Evolutionary conservation across 2,797 vertebrate genomes (phyloP).

Genomic region (Enteromius viviparus): DNA sequence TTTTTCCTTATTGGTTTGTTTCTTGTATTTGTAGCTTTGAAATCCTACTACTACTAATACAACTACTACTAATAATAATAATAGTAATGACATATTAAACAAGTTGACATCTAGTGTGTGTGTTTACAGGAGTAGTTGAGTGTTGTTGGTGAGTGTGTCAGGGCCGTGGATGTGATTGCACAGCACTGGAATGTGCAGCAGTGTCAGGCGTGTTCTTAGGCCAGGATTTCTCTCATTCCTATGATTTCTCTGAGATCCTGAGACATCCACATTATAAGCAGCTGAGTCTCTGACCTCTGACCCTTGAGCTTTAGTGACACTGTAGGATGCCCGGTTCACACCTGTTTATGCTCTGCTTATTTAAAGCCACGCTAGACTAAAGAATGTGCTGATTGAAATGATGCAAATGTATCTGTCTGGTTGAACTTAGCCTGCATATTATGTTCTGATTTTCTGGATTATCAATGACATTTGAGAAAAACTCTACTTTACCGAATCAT

Average conservation of each 20-base stretch:
- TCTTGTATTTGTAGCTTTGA: neutral
- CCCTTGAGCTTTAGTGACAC: neutral
- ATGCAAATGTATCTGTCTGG: neutral
- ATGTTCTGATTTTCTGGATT: neutral
- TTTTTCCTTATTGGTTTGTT: neutral
- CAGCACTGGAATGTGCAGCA: conserved; percentile 18
- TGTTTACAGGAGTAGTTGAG: neutral
- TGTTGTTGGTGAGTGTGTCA: neutral
- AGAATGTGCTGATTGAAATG: conserved; percentile 23
- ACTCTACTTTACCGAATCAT: neutral
- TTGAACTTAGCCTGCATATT: neutral
- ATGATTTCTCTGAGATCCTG: conserved; percentile 68
- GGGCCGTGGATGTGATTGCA: neutral
- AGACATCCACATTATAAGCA: conserved; percentile 51
- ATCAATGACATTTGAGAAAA: neutral
- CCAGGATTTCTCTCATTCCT: conserved; percentile 61
- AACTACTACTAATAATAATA: too few species aligned
- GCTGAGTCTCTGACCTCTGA: conserved; percentile 61
- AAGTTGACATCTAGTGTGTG: too few species aligned
- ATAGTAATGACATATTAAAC: neutral
- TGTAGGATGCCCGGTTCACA: neutral
- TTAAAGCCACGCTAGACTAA: neutral
- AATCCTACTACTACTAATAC: too few species aligned
- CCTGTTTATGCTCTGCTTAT: conserved; percentile 10
- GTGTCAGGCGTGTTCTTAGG: conserved; percentile 16